A percentile compares a stretch with the other conserved stretches of the same genome.
Conservation (phyloP, 2,113 vertebrate species). For the Cephalophus harveyi region DNA sequence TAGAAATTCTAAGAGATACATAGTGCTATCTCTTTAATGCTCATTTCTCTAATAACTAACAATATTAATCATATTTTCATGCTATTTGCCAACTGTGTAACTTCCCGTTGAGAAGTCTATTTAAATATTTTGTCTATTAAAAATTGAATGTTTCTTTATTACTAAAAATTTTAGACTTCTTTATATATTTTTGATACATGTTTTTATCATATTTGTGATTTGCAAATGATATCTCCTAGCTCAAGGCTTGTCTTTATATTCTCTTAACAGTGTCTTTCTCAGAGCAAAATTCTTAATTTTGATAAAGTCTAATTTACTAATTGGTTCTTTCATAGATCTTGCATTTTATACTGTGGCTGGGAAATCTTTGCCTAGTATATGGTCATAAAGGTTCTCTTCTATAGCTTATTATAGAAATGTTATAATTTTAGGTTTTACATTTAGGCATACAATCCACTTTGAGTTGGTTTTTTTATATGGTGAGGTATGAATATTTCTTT, state of each 20-base stretch:
- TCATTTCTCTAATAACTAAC: neutral
- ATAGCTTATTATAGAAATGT: neutral
- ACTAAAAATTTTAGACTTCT: neutral
- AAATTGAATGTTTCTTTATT: neutral
- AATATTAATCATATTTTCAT: neutral
- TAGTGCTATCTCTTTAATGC: neutral
- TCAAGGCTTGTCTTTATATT: neutral
- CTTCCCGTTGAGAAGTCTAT: neutral
- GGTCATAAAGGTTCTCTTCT: neutral
- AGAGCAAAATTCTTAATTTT: neutral
- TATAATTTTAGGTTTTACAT: neutral
- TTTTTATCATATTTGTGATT: neutral
- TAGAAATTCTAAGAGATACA: neutral
- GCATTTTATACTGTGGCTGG: neutral
- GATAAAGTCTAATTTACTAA: neutral
- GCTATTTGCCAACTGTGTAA: neutral
- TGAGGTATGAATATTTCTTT: neutral
- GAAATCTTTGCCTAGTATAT: neutral
- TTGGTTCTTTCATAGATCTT: neutral
- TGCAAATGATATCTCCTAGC: neutral
- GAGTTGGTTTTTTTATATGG: neutral
- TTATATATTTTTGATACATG: neutral
- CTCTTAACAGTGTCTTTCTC: neutral
- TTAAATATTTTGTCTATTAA: neutral
- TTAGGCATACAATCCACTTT: neutral